A percentile compares a stretch with the other conserved stretches of the same genome.
Evolutionary conservation across 30 jellyfish, hydroid and myxozoan species (phyloP).

Genomic region (Aurelia sp.): DNA sequence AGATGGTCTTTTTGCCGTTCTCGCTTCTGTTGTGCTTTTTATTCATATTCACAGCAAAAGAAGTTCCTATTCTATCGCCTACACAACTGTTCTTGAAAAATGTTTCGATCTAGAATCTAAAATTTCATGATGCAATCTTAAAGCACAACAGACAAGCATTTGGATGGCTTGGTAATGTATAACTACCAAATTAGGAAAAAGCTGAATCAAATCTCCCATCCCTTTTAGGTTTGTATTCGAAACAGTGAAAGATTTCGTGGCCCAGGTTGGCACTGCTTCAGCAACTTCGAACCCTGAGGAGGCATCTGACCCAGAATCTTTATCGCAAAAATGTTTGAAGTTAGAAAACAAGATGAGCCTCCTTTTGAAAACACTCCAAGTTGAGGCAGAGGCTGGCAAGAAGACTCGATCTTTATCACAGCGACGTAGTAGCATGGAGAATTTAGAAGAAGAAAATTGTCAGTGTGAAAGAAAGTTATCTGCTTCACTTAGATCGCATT

Average conservation of each 20-base stretch:
- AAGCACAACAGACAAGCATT: too few relatives aligned
- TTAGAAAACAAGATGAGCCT: slow-evolving; percentile 84
- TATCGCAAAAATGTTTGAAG: slow-evolving; percentile 73
- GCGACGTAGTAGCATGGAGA: slow-evolving; percentile 84
- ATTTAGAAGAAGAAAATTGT: slow-evolving; percentile 54
- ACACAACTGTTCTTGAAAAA: too few relatives aligned
- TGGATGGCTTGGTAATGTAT: too few relatives aligned
- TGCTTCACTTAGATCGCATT: slow-evolving; percentile 49
- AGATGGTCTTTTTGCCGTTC: too few relatives aligned
- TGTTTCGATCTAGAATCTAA: too few relatives aligned
- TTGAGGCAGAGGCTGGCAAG: slow-evolving; percentile 90
- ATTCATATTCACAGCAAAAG: too few relatives aligned
- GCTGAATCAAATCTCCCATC: neutral
- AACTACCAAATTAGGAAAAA: too few relatives aligned
- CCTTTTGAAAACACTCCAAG: slow-evolving; percentile 86
- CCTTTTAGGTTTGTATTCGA: slow-evolving; percentile 80
- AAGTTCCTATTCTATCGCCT: too few relatives aligned
- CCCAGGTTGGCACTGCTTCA: slow-evolving; percentile 84
- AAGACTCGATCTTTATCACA: slow-evolving; percentile 8
- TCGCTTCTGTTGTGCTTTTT: too few relatives aligned
- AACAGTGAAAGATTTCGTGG: slow-evolving; percentile 88
- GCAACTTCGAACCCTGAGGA: slow-evolving; percentile 69
- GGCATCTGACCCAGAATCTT: slow-evolving; percentile 75
- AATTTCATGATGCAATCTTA: too few relatives aligned
- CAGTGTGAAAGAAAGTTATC: slow-evolving; percentile 65